Base-by-base conservation (phyloP, 2,113 vertebrate genomes). In the Brachyistius frenatus region DNA sequence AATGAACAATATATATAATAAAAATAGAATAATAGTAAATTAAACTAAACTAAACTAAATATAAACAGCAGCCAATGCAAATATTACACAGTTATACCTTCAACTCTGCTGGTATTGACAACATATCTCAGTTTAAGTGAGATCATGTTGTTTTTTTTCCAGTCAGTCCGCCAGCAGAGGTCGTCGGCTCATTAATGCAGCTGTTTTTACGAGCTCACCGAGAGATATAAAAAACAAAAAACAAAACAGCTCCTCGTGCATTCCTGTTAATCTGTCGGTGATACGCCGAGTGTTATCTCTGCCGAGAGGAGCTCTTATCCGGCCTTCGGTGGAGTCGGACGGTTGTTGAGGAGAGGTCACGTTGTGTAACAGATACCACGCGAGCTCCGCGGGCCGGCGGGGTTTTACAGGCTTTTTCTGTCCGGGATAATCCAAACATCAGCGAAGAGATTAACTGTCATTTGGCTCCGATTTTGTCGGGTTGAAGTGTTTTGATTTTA, bases 321-420 rank as follows among this genome's bases (percentile, higher is more conserved):
- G 73, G 57, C 2, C 60, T 72, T 44, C 58, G n/a, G 60, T 52
- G 30, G 50, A 11, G 50, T 76, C 62, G 55, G 41, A 54, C 41
- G 5, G 13, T 13, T 23, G 23, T 23, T 23, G 31, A 49, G 16
- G 36, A 2, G 36, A 84, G 87, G 80, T 88, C 1, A 9, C 0
- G 41, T 89, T 91, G 66, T 72, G 83, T 77, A 89, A 91, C 78
- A n/a, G 14, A 75, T 39, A 52, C 47, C 64, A 56, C 0, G 31
- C 16, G 56, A 58, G 53, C 37, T 37, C 2, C 14, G 9, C 14
- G 52, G 60, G 41, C 11, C 1, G 30, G 60, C 32, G 5, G 10
- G 44, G 55, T 70, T 78, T 64, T 8, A 71, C 23, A 5, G 11
- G n/a, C 5, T 31, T 52, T 58, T 73, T 1, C 0, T 65, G 9